Evolutionary conservation across 2,888 invertebrate genomes (phyloP).

Genomic region (Platycnemis pennipes): DNA sequence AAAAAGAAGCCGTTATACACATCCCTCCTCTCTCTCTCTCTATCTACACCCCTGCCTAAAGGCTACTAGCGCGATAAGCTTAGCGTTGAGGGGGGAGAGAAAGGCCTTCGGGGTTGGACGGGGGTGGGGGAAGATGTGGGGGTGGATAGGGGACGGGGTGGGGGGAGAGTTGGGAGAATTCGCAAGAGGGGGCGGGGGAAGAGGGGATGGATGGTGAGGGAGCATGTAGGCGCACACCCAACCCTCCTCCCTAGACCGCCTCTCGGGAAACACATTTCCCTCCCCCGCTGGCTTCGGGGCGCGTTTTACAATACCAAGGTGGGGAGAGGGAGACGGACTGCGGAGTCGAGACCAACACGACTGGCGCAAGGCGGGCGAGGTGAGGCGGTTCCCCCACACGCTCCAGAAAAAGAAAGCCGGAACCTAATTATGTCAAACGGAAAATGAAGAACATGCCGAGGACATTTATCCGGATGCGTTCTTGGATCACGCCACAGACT

Average conservation of each 20-base stretch:
- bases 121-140: background rate
- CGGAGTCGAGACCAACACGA: background rate
- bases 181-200: background rate
- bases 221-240: background rate
- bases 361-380: background rate
- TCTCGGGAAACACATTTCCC: background rate
- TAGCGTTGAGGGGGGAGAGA: background rate
- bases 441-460: background rate
- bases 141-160: too few relatives aligned
- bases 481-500: background rate
- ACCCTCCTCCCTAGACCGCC: background rate
- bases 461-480: background rate
- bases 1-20: conserved; percentile 9
- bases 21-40: background rate
- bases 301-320: background rate
- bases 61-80: conserved; percentile 4
- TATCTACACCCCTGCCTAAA: background rate
- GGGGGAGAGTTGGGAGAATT: background rate
- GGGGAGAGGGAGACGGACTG: background rate
- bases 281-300: background rate
- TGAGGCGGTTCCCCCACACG: background rate
- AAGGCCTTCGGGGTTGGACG: background rate
- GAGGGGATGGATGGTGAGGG: background rate
- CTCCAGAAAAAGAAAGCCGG: background rate
- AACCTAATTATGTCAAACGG: background rate